These are phyloP conservation scores for Tetramorium bicarinatum DNA, from an alignment of 2,888 invertebrate genomes.

Conservation along the genomic window DNA sequence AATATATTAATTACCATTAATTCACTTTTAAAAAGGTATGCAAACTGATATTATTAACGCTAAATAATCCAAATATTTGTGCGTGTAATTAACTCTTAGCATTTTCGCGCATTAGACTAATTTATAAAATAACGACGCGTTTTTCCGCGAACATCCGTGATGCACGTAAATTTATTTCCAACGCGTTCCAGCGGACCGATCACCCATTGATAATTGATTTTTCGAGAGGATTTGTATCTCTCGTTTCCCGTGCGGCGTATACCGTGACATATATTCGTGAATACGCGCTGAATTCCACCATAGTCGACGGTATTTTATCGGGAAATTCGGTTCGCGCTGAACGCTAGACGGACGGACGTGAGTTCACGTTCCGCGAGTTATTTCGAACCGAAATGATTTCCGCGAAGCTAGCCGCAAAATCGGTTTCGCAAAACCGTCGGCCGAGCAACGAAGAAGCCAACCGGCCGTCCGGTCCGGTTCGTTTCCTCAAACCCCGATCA, in stretches of 20 bases:
- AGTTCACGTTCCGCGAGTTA: constrained; percentile 30
- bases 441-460: not conserved
- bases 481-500: constrained; percentile 55
- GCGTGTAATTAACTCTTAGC: constrained; percentile 7
- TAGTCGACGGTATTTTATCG: constrained; percentile 4
- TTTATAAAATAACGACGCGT: not conserved
- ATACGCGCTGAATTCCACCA: not conserved
- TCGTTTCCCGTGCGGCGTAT: not conserved
- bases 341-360: not conserved
- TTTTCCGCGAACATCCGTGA: not conserved
- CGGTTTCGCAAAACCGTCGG: constrained; percentile 25
- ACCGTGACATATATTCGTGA: constrained; percentile 6
- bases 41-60: not conserved
- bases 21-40: not conserved
- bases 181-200: constrained; percentile 23
- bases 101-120: not conserved
- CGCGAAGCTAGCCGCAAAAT: constrained; percentile 47
- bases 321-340: not conserved
- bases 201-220: constrained; percentile 20
- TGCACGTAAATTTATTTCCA: not conserved
- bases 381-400: constrained; percentile 54
- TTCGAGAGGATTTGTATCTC: constrained; percentile 33
- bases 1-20: constrained; percentile 6
- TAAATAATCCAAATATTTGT: constrained; percentile 16
- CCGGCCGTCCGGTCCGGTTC: not conserved